phyloP scores from a whole-genome alignment of 1,140 invertebrate genomes.

The Paraescarpia echinospica region DNA sequence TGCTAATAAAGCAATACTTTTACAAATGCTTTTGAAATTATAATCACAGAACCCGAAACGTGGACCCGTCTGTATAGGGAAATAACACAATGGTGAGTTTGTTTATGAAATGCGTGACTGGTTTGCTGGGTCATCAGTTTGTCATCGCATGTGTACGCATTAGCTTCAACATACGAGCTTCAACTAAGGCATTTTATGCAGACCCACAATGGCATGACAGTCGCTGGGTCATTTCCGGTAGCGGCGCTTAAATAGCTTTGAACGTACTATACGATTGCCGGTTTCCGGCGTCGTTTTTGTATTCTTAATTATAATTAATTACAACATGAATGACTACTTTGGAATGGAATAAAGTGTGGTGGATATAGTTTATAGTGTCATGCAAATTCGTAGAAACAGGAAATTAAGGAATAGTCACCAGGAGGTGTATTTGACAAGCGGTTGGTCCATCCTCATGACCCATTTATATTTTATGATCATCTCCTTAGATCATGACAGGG shows the following conservation, averaged over 20 bases:
- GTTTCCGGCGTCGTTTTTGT: not conserved
- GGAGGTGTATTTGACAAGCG: too few relatives aligned
- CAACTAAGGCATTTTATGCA: not conserved
- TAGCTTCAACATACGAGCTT: not conserved
- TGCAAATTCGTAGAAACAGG: not conserved
- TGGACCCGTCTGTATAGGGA: not conserved
- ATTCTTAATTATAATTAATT: not conserved
- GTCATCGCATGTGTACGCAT: not conserved
- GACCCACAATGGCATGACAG: not conserved
- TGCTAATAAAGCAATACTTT: not conserved
- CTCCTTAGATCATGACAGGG: not conserved
- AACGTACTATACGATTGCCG: not conserved
- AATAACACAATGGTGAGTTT: too few relatives aligned
- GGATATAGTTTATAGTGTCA: not conserved
- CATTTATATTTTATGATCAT: not conserved
- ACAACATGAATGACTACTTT: not conserved
- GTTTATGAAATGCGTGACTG: not conserved
- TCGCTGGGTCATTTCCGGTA: not conserved
- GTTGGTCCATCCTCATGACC: not conserved
- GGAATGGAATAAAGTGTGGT: not conserved
- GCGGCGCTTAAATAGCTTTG: not conserved
- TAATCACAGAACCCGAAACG: not conserved
- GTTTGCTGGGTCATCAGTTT: too few relatives aligned
- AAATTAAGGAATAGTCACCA: not conserved
- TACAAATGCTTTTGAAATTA: not conserved